Evolutionary conservation across 2,113 vertebrate species (phyloP).

Genomic region (Chaetodon trifascialis): DNA sequence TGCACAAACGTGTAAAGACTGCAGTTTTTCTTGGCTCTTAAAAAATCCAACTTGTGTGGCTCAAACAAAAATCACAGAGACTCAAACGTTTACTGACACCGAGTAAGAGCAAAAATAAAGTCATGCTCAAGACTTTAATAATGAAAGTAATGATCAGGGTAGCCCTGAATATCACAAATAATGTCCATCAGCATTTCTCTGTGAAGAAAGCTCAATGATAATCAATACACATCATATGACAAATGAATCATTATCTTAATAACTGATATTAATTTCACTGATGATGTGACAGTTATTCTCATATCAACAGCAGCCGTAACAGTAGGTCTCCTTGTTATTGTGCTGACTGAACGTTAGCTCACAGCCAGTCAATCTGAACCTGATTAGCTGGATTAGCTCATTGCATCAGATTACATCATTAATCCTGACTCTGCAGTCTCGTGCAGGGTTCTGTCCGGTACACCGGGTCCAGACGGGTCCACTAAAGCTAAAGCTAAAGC

Average conservation of each 20-base stretch:
- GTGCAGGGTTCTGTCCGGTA: neutral
- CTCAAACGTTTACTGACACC: too few species aligned
- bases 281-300: neutral
- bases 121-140: too few species aligned
- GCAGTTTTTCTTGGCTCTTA: too few species aligned
- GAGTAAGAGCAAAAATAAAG: too few species aligned
- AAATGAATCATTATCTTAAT: too few species aligned
- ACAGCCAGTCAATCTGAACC: neutral
- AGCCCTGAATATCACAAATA: neutral
- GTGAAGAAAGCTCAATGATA: neutral
- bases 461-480: neutral
- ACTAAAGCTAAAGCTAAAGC: neutral
- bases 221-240: neutral
- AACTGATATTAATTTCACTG: neutral
- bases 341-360: neutral
- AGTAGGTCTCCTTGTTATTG: too few species aligned
- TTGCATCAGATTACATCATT: slow-evolving; percentile 42
- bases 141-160: neutral
- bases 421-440: slow-evolving; percentile 14
- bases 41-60: too few species aligned
- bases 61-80: neutral
- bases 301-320: neutral
- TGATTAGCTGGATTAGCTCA: slow-evolving; percentile 44
- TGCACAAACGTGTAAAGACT: neutral
- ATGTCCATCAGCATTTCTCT: neutral